phyloP scores from a whole-genome alignment of 37 sponge, comb jelly and placozoan genomes.

The Axinella damicornis region DNA sequence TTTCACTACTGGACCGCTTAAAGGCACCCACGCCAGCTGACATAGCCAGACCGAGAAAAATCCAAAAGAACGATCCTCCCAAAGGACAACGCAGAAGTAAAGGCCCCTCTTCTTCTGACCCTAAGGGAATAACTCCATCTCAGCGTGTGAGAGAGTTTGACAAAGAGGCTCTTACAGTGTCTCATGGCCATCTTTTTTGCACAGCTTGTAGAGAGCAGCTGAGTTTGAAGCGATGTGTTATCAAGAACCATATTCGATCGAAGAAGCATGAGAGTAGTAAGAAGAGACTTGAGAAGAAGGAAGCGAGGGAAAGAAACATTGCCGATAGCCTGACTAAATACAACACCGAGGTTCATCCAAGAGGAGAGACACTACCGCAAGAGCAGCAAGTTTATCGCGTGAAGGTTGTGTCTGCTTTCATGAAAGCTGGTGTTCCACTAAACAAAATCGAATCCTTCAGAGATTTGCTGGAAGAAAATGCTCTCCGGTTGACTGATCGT shows the following conservation, averaged over 20 bases:
- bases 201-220: constrained; percentile 54
- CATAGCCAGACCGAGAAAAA: background rate
- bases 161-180: constrained; percentile 29
- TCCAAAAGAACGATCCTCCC: background rate
- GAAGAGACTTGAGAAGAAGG: constrained; percentile 13
- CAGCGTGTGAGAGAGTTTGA: constrained; percentile 53
- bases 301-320: constrained; percentile 51
- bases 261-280: constrained; percentile 21
- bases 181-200: constrained; percentile 51
- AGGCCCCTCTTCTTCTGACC: constrained; percentile 27
- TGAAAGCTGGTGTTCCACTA: constrained; percentile 44
- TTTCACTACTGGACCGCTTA: no score
- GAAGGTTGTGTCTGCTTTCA: constrained; percentile 27
- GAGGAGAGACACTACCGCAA: constrained; percentile 40
- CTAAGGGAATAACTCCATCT: constrained; percentile 24
- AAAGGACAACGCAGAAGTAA: background rate
- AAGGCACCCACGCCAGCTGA: no score
- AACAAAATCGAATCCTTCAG: constrained; percentile 26
- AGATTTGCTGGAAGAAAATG: constrained; percentile 48
- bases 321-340: constrained; percentile 3
- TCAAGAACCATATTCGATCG: constrained; percentile 36
- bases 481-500: constrained; percentile 17
- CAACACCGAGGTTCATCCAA: constrained; percentile 17
- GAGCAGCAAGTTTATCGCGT: constrained; percentile 37
- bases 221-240: constrained; percentile 17